A percentile compares a stretch with the other conserved stretches of the same genome.
Conservation (phyloP, 2,797 vertebrate genomes). For the Tamandua tetradactyla region DNA sequence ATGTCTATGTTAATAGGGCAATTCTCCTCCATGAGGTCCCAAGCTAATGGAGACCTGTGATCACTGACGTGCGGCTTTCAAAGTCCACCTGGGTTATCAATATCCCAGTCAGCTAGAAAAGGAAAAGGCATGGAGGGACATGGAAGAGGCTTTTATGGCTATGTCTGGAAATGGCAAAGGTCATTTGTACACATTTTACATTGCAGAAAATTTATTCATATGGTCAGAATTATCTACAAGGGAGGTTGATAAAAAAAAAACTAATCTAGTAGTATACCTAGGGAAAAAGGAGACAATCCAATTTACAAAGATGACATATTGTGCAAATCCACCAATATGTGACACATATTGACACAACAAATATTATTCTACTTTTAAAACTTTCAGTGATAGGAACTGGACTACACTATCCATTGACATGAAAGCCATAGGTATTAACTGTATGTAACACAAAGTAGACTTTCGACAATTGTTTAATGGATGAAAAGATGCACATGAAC, state of each 20-base stretch:
- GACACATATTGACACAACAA: background rate
- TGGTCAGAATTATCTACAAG: background rate
- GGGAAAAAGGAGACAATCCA: background rate
- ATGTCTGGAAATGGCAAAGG: background rate
- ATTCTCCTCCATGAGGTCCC: no score
- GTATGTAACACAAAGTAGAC: background rate
- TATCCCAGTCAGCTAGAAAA: background rate
- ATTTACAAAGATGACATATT: background rate
- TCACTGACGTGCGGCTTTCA: no score
- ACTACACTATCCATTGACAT: background rate
- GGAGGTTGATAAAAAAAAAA: background rate
- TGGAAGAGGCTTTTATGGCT: background rate
- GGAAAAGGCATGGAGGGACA: background rate
- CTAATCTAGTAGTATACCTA: no score
- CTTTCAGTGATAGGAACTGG: background rate
- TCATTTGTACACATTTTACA: background rate
- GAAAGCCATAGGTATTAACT: background rate
- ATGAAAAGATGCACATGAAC: background rate
- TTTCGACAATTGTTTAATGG: background rate
- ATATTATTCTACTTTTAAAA: background rate
- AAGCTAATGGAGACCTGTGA: no score
- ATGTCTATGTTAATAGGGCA: no score
- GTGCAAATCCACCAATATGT: background rate
- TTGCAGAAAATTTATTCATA: background rate
- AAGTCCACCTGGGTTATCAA: no score